Evolutionary conservation across 1,140 invertebrate species (phyloP), one percentile per base, ranked within the genome.

Genomic region (Scaptodrosophila lebanonensis): DNA sequence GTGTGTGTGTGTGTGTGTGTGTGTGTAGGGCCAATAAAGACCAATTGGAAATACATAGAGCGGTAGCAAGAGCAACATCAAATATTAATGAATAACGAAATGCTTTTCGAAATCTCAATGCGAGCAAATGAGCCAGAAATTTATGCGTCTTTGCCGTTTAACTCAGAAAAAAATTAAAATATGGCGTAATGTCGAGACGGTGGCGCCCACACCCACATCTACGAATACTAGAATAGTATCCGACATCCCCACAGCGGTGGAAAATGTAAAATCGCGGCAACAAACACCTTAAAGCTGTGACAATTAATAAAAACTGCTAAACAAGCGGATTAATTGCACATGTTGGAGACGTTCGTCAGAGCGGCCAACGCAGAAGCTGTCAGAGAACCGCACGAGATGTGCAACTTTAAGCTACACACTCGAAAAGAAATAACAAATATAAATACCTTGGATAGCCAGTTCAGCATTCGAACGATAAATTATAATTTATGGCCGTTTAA

Each of bases 401-500:
- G 25, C 15, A 29, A 27, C 27, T 15, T 29, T 32, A 45, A 45
- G 16, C 16, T n/a, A n/a, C n/a, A n/a, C n/a, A n/a, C n/a, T n/a
- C n/a, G n/a, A 33, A 18, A 35, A 52, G 42, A 40, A 22, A 42
- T 40, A 45, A 35, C 38, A 29, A 7, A 45, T 42, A 38, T 39
- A 47, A 30, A 20, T n/a, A 20, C 36, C 30, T 11, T 20, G 20
- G 13, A n/a, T 20, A 11, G 1, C 9, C 12, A 39, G 13, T 52
- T 40, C 27, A n/a, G 20, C 27, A 36, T 30, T 39, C 32, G 20
- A 58, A 56, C 76, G 60, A 83, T 79, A 82, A 82, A 83, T 82
- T 82, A 82, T 82, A 82, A 83, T 83, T 82, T 82, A 82, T 82
- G 65, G 66, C 36, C 64, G 66, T 82, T 82, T 82, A 82, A 82